Conservation (phyloP, 2,113 vertebrate genomes). For the Pelvicachromis taeniatus region DNA sequence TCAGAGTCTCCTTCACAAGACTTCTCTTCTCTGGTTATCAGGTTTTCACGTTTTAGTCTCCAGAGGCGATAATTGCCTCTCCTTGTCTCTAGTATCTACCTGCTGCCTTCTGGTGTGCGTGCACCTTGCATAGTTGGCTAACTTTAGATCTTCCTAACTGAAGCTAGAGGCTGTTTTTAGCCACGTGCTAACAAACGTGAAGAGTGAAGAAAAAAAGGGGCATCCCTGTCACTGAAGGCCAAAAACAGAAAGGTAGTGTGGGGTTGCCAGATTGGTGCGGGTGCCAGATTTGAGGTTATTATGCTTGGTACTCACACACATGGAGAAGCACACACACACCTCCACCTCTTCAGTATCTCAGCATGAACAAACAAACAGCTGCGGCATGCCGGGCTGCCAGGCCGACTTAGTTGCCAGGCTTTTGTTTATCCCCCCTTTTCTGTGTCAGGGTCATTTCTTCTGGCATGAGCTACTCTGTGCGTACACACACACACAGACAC, state of each 20-base stretch:
- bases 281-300: neutral
- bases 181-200: neutral
- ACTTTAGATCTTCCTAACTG: neutral
- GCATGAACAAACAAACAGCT: slow-evolving; percentile 41
- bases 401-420: slow-evolving; percentile 12
- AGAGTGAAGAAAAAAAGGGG: neutral
- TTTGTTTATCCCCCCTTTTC: slow-evolving; percentile 21
- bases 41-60: neutral
- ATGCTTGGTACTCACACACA: neutral
- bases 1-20: neutral
- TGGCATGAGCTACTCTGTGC: neutral
- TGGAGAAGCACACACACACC: neutral
- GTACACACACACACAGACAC: neutral
- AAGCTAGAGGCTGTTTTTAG: neutral
- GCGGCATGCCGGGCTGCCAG: slow-evolving; percentile 1
- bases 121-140: neutral
- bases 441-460: slow-evolving; percentile 29
- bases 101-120: neutral
- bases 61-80: neutral
- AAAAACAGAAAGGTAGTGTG: neutral
- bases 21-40: neutral
- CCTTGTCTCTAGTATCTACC: neutral
- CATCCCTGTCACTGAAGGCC: neutral
- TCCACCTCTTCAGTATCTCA: neutral
- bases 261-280: slow-evolving; percentile 7